Percentiles rank a stretch among this genome's conserved stretches.
Evolutionary conservation across 2,888 invertebrate genomes (phyloP).

Genomic region (Enchytraeus crypticus): DNA sequence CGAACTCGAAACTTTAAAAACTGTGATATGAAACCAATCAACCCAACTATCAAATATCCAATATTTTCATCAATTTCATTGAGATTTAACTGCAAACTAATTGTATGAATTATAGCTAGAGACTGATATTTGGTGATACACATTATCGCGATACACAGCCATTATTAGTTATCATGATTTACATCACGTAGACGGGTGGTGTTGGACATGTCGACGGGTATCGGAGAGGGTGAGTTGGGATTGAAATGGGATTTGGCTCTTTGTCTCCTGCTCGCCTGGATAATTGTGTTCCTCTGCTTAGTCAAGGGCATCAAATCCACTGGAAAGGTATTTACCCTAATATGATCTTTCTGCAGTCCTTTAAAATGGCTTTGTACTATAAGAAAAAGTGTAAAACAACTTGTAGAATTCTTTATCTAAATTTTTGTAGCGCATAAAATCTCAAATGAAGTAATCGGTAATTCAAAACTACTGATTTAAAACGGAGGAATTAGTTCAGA

Average conservation of each 20-base stretch:
- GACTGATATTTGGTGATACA: too few species aligned
- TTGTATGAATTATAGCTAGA: neutral
- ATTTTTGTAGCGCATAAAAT: too few species aligned
- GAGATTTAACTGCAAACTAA: neutral
- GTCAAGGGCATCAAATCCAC: constrained; percentile 43
- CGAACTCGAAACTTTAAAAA: too few species aligned
- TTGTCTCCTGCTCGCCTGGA: constrained; percentile 41
- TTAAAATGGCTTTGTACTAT: too few species aligned
- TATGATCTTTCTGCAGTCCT: too few species aligned
- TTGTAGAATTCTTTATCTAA: neutral
- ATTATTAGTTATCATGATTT: neutral
- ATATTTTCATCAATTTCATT: too few species aligned
- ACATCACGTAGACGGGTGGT: constrained; percentile 33
- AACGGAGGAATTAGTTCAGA: too few species aligned
- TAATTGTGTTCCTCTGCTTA: constrained; percentile 41
- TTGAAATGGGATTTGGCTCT: constrained; percentile 37
- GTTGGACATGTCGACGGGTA: constrained; percentile 31
- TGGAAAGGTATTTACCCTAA: constrained; percentile 32
- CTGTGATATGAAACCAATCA: too few species aligned
- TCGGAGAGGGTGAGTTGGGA: constrained; percentile 32
- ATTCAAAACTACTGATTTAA: too few species aligned
- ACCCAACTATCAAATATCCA: too few species aligned
- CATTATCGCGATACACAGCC: too few species aligned
- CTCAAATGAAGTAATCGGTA: too few species aligned
- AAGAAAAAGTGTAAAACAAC: neutral